Conservation (phyloP, 1,140 invertebrate genomes). For the Drosophila serrata region DNA sequence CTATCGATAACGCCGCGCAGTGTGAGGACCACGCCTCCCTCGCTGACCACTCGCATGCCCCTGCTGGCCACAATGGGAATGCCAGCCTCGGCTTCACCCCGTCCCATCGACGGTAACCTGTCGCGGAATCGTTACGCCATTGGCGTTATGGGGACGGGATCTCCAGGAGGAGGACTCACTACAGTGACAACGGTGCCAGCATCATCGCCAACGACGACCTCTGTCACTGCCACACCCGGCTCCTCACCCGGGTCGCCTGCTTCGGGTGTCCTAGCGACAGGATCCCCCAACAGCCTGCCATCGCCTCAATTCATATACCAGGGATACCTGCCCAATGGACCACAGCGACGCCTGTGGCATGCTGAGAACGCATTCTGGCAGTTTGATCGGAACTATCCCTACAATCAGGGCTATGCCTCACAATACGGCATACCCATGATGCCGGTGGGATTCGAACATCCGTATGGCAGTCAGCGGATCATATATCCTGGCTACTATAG, state of each 20-base stretch:
- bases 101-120: constrained; percentile 7
- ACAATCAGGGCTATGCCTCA: constrained; percentile 60
- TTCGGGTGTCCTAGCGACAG: neutral
- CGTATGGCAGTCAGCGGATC: constrained; percentile 55
- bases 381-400: constrained; percentile 74
- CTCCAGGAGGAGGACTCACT: constrained; percentile 6
- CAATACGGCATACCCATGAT: constrained; percentile 66
- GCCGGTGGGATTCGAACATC: constrained; percentile 63
- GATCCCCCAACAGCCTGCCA: constrained; percentile 10
- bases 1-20: constrained; percentile 62
- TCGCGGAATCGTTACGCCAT: constrained; percentile 35
- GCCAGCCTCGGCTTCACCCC: constrained; percentile 8
- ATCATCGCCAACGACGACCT: neutral
- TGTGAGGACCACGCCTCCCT: constrained; percentile 47
- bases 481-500: constrained; percentile 65
- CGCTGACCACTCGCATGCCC: constrained; percentile 22
- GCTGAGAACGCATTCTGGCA: constrained; percentile 69
- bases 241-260: neutral
- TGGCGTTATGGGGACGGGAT: constrained; percentile 11
- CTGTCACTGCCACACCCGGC: neutral
- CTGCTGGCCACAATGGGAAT: constrained; percentile 17
- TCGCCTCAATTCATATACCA: constrained; percentile 56
- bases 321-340: constrained; percentile 44
- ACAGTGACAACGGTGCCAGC: constrained; percentile 18
- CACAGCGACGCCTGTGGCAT: constrained; percentile 71